Conservation (phyloP, 2,888 invertebrate species). For the Brachypalpus laphriformis region DNA sequence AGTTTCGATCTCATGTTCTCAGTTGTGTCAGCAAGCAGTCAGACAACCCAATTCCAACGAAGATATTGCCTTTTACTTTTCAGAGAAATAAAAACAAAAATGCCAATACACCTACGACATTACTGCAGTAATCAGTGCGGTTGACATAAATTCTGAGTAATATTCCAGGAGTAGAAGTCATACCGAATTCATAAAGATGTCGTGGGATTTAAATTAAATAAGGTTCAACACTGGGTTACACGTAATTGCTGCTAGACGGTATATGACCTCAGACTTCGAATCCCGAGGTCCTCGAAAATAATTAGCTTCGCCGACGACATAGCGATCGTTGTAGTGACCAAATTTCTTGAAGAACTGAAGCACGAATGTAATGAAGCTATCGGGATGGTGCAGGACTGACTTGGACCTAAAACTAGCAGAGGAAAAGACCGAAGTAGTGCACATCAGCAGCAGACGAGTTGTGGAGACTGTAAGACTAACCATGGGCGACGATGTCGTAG, state of each 20-base stretch:
- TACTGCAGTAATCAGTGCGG: conserved; percentile 9
- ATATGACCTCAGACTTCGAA: too few relatives aligned
- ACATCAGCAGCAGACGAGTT: too few relatives aligned
- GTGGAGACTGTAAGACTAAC: too few relatives aligned
- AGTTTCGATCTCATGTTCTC: conserved; percentile 38
- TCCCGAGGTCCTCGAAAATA: too few relatives aligned
- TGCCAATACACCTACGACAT: conserved; percentile 47
- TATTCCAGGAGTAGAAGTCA: conserved; percentile 6
- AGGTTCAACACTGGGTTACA: not conserved
- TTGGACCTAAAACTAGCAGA: too few relatives aligned
- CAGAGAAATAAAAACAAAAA: not conserved
- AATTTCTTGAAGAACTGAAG: too few relatives aligned
- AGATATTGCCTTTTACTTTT: conserved; percentile 33
- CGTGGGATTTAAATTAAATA: conserved; percentile 9
- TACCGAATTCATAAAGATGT: conserved; percentile 16
- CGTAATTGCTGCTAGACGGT: not conserved
- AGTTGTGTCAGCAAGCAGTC: conserved; percentile 19
- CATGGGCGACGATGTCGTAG: too few relatives aligned
- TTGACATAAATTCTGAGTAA: conserved; percentile 22
- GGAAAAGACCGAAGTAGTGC: too few relatives aligned
- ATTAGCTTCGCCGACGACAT: too few relatives aligned
- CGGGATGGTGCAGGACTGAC: too few relatives aligned
- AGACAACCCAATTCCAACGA: conserved; percentile 1
- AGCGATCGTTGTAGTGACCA: too few relatives aligned
- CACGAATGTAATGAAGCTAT: too few relatives aligned